These are phyloP conservation scores for Megalops cyprinoides DNA, from an alignment of 2,797 vertebrate genomes.

Conservation along the genomic window DNA sequence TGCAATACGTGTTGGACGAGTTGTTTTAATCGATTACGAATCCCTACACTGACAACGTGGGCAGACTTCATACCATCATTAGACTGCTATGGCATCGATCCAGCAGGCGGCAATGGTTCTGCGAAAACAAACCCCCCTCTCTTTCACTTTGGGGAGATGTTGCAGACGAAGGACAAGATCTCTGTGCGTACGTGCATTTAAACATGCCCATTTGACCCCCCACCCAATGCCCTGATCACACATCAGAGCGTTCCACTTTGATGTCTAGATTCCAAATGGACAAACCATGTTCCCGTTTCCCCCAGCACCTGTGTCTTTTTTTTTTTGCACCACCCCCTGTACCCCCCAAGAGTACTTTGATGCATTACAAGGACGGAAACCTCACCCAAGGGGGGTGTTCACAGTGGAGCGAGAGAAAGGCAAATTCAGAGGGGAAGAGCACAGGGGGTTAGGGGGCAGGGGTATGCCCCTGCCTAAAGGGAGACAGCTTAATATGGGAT, in stretches of 20 bases:
- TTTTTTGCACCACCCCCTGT: too few relatives aligned
- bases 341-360: too few relatives aligned
- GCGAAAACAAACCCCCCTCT: background rate
- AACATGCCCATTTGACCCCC: background rate
- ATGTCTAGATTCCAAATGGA: background rate
- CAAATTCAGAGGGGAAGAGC: too few relatives aligned
- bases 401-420: too few relatives aligned
- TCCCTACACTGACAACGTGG: background rate
- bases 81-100: background rate
- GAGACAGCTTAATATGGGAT: too few relatives aligned
- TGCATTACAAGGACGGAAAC: too few relatives aligned
- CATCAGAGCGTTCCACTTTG: background rate
- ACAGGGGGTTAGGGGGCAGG: too few relatives aligned
- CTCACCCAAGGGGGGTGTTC: too few relatives aligned
- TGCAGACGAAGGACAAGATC: background rate
- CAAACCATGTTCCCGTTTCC: slow-evolving; percentile 15
- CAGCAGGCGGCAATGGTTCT: background rate
- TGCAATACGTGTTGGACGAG: background rate
- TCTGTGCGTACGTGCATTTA: background rate
- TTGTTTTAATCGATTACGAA: background rate
- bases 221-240: background rate
- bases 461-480: too few relatives aligned
- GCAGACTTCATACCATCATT: background rate
- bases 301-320: too few relatives aligned
- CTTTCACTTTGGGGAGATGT: background rate